Percentiles rank a stretch among this genome's conserved stretches.
These are phyloP conservation scores for Nymphalis io DNA, from an alignment of 1,140 invertebrate genomes.

Conservation along the genomic window DNA sequence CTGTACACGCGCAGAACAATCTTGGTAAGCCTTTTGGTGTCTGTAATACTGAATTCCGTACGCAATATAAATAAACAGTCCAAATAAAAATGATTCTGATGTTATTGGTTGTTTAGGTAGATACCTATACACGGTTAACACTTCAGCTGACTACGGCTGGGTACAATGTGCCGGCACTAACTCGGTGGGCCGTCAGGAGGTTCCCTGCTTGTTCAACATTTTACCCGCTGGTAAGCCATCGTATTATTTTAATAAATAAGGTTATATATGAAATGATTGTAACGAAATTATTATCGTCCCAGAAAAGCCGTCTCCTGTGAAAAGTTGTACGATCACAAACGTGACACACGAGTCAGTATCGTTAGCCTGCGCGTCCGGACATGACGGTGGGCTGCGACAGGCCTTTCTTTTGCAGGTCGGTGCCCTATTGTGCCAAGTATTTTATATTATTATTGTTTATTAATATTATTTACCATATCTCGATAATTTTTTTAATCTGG, in stretches of 20 bases:
- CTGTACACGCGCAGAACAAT: slow-evolving; percentile 52
- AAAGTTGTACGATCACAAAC: slow-evolving; percentile 82
- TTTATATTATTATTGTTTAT: too few relatives aligned
- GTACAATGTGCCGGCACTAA: slow-evolving; percentile 90
- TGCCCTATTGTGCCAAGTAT: background rate
- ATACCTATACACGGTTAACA: slow-evolving; percentile 67
- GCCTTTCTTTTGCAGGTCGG: slow-evolving; percentile 70
- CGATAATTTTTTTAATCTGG: too few relatives aligned
- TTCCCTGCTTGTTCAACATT: slow-evolving; percentile 89
- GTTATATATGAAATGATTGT: background rate
- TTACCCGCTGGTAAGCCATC: slow-evolving; percentile 85
- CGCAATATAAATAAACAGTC: background rate
- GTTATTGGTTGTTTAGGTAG: slow-evolving; percentile 48
- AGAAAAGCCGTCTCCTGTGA: slow-evolving; percentile 81
- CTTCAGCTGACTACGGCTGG: slow-evolving; percentile 88
- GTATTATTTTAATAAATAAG: background rate
- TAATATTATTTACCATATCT: too few relatives aligned
- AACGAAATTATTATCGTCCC: background rate
- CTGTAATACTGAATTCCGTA: background rate
- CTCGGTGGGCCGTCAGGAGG: slow-evolving; percentile 85
- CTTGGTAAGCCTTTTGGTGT: slow-evolving; percentile 45
- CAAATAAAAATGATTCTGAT: background rate
- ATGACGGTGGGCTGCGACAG: slow-evolving; percentile 84
- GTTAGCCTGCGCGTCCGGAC: slow-evolving; percentile 85
- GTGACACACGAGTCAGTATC: slow-evolving; percentile 82